Base-by-base conservation (phyloP, 1,140 invertebrate genomes). In the Onthophagus taurus region DNA sequence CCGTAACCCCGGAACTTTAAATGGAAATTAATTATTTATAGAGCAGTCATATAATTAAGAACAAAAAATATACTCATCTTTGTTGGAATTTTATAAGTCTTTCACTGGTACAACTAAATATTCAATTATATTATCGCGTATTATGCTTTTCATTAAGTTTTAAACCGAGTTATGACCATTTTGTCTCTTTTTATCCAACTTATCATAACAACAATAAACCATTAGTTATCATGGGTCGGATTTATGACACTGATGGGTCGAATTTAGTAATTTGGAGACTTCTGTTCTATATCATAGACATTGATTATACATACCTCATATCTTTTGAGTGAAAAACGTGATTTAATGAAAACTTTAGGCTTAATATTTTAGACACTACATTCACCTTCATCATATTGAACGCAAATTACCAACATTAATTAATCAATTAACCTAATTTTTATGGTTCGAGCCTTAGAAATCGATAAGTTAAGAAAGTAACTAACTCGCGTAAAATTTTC, bases 161-260 rank as follows among this genome's bases (percentile, higher is more conserved):
- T 7, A 26, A 26, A 26, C 24, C 24, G 24, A 26, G 24, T 26
- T 26, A 26, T 26, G 7, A 26, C n/a, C 24, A 26, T 26, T 7
- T 7, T 26, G 24, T 26, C 7, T 26, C n/a, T 26, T 26, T 26
- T 26, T 26, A 26, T n/a, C 24, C n/a, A 26, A 26, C 24, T 26
- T 26, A 26, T 26, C 24, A 26, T 7, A 26, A n/a, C 24, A 7
- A 26, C 24, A 26, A 26, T 26, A 7, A 26, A n/a, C 24, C 24
- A 26, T 26, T 26, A 26, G 24, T n/a, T 26, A n/a, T 26, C 24
- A n/a, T n/a, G 24, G 24, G 24, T n/a, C n/a, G 24, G 24, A 26
- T 26, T 26, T 26, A 26, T 26, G 24, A 26, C 24, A 26, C n/a
- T 26, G 24, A n/a, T 26, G n/a, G n/a, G n/a, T n/a, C n/a, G n/a